A percentile compares a stretch with the other conserved stretches of the same genome.
phyloP scores from a whole-genome alignment of 1,140 invertebrate species.

The Rhagoletis zephyria region DNA sequence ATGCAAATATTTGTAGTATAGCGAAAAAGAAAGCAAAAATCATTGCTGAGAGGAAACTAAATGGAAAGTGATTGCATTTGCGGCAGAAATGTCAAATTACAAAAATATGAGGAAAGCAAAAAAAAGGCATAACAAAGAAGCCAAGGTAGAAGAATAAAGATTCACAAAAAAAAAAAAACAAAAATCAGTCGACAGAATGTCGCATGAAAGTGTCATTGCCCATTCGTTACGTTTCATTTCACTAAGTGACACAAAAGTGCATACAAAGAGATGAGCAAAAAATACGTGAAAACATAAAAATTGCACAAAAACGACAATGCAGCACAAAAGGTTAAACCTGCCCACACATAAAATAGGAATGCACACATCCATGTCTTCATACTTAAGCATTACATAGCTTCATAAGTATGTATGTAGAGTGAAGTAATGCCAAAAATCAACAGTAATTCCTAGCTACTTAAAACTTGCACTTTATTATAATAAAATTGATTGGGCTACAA shows the following conservation, averaged over 20 bases:
- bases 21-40: too few species aligned
- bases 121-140: background rate
- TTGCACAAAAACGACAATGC: slow-evolving; percentile 14
- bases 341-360: background rate
- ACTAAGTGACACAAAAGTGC: slow-evolving; percentile 51
- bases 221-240: slow-evolving; percentile 52
- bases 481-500: too few species aligned
- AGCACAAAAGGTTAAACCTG: slow-evolving; percentile 10
- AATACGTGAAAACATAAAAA: slow-evolving; percentile 23
- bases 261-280: slow-evolving; percentile 42
- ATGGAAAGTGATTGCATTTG: slow-evolving; percentile 49
- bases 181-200: slow-evolving; percentile 45
- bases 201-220: slow-evolving; percentile 47
- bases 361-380: background rate
- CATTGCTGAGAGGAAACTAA: slow-evolving; percentile 25
- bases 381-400: background rate
- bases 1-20: slow-evolving; percentile 2
- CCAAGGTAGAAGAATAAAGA: background rate
- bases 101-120: background rate
- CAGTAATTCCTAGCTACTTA: too few species aligned
- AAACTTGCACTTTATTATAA: too few species aligned
- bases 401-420: background rate
- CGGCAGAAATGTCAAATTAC: slow-evolving; percentile 1
- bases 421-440: too few species aligned
- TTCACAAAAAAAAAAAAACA: slow-evolving; percentile 10